These are phyloP conservation scores for Barbus barbus DNA, from an alignment of 2,113 vertebrate species.

Conservation along the genomic window DNA sequence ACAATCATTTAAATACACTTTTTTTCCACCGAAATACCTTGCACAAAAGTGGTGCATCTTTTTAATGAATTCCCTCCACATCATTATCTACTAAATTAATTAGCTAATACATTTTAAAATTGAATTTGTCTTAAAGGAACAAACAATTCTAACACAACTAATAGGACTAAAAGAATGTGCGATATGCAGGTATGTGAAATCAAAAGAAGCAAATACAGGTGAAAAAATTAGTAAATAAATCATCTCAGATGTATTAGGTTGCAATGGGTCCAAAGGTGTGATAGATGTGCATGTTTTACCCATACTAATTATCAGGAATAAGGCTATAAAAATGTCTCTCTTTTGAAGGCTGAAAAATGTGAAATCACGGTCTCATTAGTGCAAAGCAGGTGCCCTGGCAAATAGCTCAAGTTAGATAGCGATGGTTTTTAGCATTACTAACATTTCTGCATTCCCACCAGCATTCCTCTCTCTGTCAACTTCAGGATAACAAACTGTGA, in stretches of 20 bases:
- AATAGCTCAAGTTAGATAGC: slow-evolving; percentile 34
- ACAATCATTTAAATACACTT: neutral
- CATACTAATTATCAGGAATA: slow-evolving; percentile 50
- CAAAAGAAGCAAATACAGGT: neutral
- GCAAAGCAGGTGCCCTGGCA: slow-evolving; percentile 56
- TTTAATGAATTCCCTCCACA: slow-evolving; percentile 12
- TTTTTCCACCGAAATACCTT: neutral
- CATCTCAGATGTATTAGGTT: slow-evolving; percentile 10
- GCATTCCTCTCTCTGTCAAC: slow-evolving; percentile 46
- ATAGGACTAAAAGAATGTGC: slow-evolving; percentile 8
- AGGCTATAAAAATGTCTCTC: slow-evolving; percentile 33
- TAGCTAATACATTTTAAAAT: neutral
- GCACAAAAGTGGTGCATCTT: neutral
- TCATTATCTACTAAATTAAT: neutral
- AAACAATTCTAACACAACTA: slow-evolving; percentile 3
- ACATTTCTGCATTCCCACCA: slow-evolving; percentile 48
- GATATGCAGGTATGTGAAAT: neutral
- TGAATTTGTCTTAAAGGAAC: neutral
- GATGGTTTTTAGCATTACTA: slow-evolving; percentile 52
- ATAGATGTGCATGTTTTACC: slow-evolving; percentile 49
- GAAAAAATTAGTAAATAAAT: neutral
- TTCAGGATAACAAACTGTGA: slow-evolving; percentile 61
- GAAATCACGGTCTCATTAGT: slow-evolving; percentile 45
- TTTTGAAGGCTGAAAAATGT: slow-evolving; percentile 48
- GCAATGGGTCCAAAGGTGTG: neutral